Base-by-base conservation (phyloP, 2,113 vertebrate species). In the Plotosus lineatus region DNA sequence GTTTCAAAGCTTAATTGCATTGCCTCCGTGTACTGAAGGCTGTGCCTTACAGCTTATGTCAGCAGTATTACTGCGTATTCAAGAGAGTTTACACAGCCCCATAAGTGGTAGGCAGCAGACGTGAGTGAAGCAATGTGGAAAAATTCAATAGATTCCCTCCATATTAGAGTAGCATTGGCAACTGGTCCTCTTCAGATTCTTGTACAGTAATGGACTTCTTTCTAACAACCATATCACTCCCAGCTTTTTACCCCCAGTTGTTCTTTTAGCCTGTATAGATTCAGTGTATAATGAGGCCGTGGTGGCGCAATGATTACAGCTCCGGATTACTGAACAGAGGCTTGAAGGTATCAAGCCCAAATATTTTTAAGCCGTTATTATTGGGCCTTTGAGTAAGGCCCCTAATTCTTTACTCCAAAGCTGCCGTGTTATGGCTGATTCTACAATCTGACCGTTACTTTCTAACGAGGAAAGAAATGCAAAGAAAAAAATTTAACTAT, bases 111-210 rank as follows among this genome's bases (percentile, higher is more conserved):
- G 56, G 44, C 69, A 51, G 42, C 31, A 21, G 44, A 69, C 50
- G 63, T 9, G 33, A 65, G 55, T 63, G 33, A 80, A 48, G 42
- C 65, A 72, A 72, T 71, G 21, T 17, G 65, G 60, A 33, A 75
- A 73, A 42, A 38, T 26, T 65, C 72, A 51, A 40, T 81, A 68
- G 21, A 42, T 74, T 23, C 55, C 28, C 26, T 69, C 26, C 36
- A 36, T 60, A 58, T 58, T 33, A 31, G 26, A 51, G 58, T 14
- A 23, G 28, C 19, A 28, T 75, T 23, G 2, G 42, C 21, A 42
- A 26, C 51, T 71, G 21, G 3, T 73, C 8, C 40, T 42, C 55
- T 38, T 74, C 6, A 38, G 31, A 8, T 53, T 8, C 56, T 40
- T 53, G 3, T 26, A 53, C 23, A 38, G 8, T 36, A 80, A 42